Base-by-base conservation (phyloP, 2,797 vertebrate species). In the Lemur catta region DNA sequence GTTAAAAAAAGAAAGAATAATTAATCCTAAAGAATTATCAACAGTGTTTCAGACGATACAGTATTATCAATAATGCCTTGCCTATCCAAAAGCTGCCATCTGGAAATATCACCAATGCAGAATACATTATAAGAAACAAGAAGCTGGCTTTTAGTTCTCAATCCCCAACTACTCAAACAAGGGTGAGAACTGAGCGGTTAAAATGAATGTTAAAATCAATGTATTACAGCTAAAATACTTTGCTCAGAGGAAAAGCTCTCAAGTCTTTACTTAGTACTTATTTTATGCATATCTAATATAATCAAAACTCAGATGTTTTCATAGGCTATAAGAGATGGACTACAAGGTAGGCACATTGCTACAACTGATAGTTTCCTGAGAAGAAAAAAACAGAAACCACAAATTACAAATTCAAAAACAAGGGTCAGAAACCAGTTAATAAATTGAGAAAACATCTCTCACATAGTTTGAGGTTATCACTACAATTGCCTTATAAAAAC, bases 101-200 rank as follows among this genome's bases (percentile, higher is more conserved):
- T 85, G 12, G 22, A 92, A 94, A 79, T 76, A 74, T 26, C 9
- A 80, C 38, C 69, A 91, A 80, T 52, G 91, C 2, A 91, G 41
- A 85, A 84, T n/a, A 95, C 12, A 87, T 50, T 50, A 69, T 48
- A 75, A 91, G 48, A 84, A 84, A 78, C 46, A 12, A 93, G n/a
- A 84, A 85, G 30, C 0, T 55, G 17, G 35, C 4, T 89, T 75
- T 89, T 50, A 38, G 15, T 75, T 30, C 48, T 84, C 35, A 80
- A 52, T 92, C n/a, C 22, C 50, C 55, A 91, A 79, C 57, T 18
- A 92, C 10, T 6, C 50, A 61, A 80, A 26, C 24, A 88, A 84
- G 30, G 87, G 33, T 28, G 6, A 78, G 38, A 7, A 4, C 57
- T 33, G 38, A 75, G 38, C 7, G 63, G 2, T 69, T 74, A 69